A percentile compares a stretch with the other conserved stretches of the same genome.
Evolutionary conservation across 2,888 invertebrate genomes (phyloP).

Genomic region (Meliscaeva auricollis): DNA sequence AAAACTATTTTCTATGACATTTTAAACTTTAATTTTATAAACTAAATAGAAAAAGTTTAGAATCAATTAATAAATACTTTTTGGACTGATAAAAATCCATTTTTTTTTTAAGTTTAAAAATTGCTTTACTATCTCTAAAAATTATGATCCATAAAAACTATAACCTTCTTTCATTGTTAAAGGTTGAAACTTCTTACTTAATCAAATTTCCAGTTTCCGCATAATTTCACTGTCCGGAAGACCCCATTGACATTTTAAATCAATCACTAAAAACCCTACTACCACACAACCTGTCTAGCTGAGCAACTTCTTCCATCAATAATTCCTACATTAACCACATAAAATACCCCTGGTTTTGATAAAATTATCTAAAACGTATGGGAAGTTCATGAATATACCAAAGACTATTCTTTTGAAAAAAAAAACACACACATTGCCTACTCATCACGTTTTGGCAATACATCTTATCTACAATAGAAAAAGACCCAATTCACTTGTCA

Average conservation of each 20-base stretch:
- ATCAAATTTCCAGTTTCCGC: not conserved
- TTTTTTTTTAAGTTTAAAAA: no score
- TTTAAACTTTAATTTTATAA: no score
- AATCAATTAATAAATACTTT: no score
- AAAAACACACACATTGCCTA: not conserved
- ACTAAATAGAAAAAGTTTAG: no score
- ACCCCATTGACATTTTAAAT: not conserved
- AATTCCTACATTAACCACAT: not conserved
- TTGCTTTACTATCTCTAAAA: no score
- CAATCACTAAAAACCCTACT: not conserved
- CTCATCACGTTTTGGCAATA: conserved; percentile 6
- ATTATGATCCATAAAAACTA: no score
- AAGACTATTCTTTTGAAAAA: not conserved
- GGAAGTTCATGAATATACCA: not conserved
- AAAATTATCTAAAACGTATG: not conserved
- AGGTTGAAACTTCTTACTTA: not conserved
- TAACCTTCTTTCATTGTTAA: no score
- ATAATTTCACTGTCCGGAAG: not conserved
- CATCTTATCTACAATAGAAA: conserved; percentile 37
- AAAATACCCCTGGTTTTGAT: not conserved
- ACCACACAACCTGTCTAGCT: not conserved
- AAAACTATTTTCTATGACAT: no score
- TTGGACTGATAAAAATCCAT: no score
- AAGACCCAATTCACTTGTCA: conserved; percentile 44
- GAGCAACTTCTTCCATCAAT: conserved; percentile 1